Percentiles rank a stretch among this genome's conserved stretches.
phyloP scores from a whole-genome alignment of 92 coral and sea anemone species.

The Meandrina meandrites region DNA sequence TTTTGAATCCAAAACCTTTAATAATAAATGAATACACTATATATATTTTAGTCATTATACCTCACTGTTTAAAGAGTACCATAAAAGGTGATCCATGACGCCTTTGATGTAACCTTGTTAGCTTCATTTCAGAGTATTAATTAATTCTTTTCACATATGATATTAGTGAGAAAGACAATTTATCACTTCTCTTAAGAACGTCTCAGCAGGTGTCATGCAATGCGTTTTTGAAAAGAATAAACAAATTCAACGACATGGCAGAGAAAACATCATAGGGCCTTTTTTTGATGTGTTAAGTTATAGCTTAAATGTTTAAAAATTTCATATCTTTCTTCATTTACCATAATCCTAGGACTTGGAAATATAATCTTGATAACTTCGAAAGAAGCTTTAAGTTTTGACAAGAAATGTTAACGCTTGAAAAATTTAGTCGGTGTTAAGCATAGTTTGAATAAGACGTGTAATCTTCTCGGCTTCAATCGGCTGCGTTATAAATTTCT shows the following conservation, averaged over 20 bases:
- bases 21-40: constrained; percentile 3
- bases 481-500: too few species aligned
- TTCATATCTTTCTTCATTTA: too few species aligned
- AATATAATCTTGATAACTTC: too few species aligned
- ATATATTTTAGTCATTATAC: neutral
- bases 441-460: too few species aligned
- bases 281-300: too few species aligned
- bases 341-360: too few species aligned
- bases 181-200: neutral
- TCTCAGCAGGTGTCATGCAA: neutral
- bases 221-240: neutral
- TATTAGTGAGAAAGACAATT: neutral
- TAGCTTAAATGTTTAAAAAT: too few species aligned
- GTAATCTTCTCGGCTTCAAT: too few species aligned
- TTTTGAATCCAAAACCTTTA: neutral
- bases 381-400: too few species aligned
- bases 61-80: neutral
- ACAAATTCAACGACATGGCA: neutral
- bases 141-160: neutral
- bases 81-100: neutral
- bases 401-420: too few species aligned
- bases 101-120: neutral
- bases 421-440: too few species aligned
- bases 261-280: neutral
- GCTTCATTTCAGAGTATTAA: neutral